phyloP scores from a whole-genome alignment of 2,797 vertebrate species.

The Eulemur mongoz region DNA sequence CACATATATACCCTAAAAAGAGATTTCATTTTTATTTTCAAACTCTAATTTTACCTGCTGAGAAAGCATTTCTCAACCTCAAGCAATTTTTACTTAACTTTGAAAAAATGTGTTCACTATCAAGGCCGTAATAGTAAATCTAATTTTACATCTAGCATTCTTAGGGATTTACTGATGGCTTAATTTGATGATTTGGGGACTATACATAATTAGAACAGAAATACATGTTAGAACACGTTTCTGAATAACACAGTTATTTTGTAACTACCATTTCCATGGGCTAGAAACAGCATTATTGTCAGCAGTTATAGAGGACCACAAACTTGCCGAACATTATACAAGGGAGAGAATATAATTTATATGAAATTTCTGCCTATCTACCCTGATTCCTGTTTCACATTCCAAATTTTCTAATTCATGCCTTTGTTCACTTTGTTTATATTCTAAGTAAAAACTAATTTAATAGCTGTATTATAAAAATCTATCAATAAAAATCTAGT shows the following conservation, averaged over 20 bases:
- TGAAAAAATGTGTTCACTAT: conserved; percentile 11
- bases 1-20: not conserved
- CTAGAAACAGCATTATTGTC: not conserved
- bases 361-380: not conserved
- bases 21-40: conserved; percentile 59
- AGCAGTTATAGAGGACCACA: not conserved
- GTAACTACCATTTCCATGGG: not conserved
- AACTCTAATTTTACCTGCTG: conserved; percentile 57
- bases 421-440: conserved; percentile 34
- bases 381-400: not conserved
- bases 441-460: conserved; percentile 13
- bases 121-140: conserved; percentile 51
- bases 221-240: conserved; percentile 13
- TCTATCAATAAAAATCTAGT: not conserved
- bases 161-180: conserved; percentile 15
- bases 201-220: conserved; percentile 53
- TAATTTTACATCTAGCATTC: conserved; percentile 48
- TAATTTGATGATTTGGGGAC: conserved; percentile 52
- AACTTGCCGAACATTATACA: not conserved
- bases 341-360: not conserved
- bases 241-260: conserved; percentile 20
- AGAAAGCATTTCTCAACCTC: conserved; percentile 54
- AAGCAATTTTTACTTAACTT: conserved; percentile 49
- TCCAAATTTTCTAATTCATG: not conserved
- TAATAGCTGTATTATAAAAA: conserved; percentile 35